These are phyloP conservation scores for Scortum barcoo DNA, from an alignment of 2,113 vertebrate species.

Conservation along the genomic window DNA sequence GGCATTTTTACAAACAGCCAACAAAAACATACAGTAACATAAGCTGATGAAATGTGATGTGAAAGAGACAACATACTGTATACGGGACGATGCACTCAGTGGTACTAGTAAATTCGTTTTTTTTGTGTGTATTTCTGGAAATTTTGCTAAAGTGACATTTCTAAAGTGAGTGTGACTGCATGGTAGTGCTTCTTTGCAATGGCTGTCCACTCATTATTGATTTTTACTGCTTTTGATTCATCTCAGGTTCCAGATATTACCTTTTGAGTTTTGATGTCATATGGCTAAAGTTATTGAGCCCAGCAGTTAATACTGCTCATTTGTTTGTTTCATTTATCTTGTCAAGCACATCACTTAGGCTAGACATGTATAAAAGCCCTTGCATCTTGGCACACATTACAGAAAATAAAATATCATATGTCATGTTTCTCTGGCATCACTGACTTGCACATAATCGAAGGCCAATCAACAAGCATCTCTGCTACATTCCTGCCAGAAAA, in stretches of 20 bases:
- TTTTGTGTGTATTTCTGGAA: background rate
- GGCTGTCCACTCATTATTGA: background rate
- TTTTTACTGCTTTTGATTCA: background rate
- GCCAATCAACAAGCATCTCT: background rate
- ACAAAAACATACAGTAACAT: background rate
- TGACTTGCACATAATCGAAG: slow-evolving; percentile 1
- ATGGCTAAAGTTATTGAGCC: background rate
- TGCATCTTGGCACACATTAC: background rate
- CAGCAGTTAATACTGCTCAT: background rate
- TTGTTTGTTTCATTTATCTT: background rate
- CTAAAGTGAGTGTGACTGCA: background rate
- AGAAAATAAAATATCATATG: background rate
- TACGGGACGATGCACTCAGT: background rate
- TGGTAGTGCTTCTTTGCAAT: background rate
- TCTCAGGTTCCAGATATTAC: background rate
- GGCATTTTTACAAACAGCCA: background rate
- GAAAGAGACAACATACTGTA: background rate
- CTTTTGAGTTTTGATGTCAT: background rate
- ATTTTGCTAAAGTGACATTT: too few relatives aligned
- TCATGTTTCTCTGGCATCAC: slow-evolving; percentile 1
- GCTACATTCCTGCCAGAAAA: background rate
- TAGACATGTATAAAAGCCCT: background rate
- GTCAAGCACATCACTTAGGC: background rate
- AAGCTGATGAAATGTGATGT: background rate
- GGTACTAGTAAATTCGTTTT: background rate